Base-by-base conservation (phyloP, 23 tunicate genomes). In the Styela plicata region DNA sequence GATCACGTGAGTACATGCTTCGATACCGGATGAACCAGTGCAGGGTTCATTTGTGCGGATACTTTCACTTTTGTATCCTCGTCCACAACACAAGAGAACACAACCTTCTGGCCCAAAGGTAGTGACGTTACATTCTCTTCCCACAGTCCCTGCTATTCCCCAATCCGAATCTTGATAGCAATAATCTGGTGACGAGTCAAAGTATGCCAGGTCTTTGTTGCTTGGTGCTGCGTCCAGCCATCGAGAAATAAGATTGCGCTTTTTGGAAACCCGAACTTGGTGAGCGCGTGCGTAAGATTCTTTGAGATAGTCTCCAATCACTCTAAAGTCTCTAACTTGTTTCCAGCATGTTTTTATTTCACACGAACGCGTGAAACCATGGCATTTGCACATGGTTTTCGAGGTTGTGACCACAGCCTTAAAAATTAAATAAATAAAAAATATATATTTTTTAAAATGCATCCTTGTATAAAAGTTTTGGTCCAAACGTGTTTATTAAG, bases 271-370 rank as follows among this genome's bases (percentile, higher is more conserved):
- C 16, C 80, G 70, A 1, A 86, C 88, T 64, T 92, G 88, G 70
- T 85, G 33, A 22, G 92, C 94, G 1, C 70, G n/a, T 57, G 62
- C 75, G 82, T 94, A 94, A 25, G 70, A 34, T 28, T 35, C 57
- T 77, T 78, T 88, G 70, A 94, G 74, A 31, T 82, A 83, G 57
- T 88, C 73, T 28, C 94, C 94, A 28, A 94, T 85, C 64, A 74
- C 85, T 34, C 90, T 81, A 71, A 94, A 88, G 53, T 74, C 79
- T 3, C 94, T 86, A 57, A 88, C 69, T 32, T 94, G 86, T 86
- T 84, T 80, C 98, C 98, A 94, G 78, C 98, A 94, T n/a, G 98
- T 94, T 69, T 89, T 89, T 2, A 85, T 26, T 34, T 79, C 83
- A 65, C 98, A 94, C 32, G 94, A 88, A 33, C 94, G 94, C 0